A percentile compares a stretch with the other conserved stretches of the same genome.
Evolutionary conservation across 2,113 vertebrate species (phyloP).

Genomic region (Mus musculus): DNA sequence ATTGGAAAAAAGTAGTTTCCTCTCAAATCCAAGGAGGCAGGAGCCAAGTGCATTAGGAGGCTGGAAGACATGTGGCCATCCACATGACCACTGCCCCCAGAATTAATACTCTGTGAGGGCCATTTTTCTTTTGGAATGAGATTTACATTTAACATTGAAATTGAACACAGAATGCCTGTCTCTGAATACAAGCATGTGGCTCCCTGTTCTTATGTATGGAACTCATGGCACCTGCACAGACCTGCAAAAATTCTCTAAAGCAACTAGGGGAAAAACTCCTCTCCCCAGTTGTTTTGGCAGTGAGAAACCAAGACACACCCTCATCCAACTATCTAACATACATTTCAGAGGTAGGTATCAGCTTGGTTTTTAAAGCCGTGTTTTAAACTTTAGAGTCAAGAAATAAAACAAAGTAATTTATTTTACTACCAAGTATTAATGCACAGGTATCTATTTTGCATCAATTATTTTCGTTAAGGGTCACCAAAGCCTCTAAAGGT

Average conservation of each 20-base stretch:
- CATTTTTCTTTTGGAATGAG: slow-evolving; percentile 38
- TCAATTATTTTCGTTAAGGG: slow-evolving; percentile 54
- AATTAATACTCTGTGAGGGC: slow-evolving; percentile 28
- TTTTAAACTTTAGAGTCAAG: slow-evolving; percentile 50
- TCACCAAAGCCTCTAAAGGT: slow-evolving; percentile 44
- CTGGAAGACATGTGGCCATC: slow-evolving; percentile 29
- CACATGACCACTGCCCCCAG: not conserved
- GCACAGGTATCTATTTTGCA: slow-evolving; percentile 59
- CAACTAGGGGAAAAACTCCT: slow-evolving; percentile 24
- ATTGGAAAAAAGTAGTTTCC: not conserved
- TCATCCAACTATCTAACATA: not conserved
- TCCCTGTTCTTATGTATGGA: not conserved
- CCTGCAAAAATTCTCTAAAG: slow-evolving; percentile 27
- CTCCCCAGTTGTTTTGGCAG: slow-evolving; percentile 27
- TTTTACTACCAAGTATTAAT: slow-evolving; percentile 62
- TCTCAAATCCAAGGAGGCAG: not conserved
- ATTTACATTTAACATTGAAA: not conserved
- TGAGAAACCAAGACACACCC: slow-evolving; percentile 29
- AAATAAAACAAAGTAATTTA: slow-evolving; percentile 50
- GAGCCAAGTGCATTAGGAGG: not conserved
- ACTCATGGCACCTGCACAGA: not conserved
- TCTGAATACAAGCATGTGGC: not conserved
- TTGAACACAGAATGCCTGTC: slow-evolving; percentile 11
- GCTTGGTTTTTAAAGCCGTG: slow-evolving; percentile 39
- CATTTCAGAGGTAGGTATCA: not conserved